Percentiles rank a stretch among this genome's conserved stretches.
Evolutionary conservation across 2,888 invertebrate species (phyloP).

Genomic region (Polyommatus iphigenia): DNA sequence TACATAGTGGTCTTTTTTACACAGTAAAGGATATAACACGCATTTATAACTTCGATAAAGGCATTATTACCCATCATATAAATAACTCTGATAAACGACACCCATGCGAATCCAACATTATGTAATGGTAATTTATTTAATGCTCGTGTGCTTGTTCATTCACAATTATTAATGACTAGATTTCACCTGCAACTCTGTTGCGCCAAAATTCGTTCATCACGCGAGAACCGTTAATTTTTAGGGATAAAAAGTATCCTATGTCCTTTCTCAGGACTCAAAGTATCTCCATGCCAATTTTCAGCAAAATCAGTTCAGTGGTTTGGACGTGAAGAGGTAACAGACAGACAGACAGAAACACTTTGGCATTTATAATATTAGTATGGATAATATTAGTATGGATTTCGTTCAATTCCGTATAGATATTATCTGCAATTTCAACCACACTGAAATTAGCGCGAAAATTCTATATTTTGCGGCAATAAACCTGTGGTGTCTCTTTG

Average conservation of each 20-base stretch:
- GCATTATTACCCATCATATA: background rate
- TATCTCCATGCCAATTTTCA: too few relatives aligned
- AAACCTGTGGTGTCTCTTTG: too few relatives aligned
- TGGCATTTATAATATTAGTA: too few relatives aligned
- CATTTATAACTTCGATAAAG: background rate
- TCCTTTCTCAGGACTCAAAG: too few relatives aligned
- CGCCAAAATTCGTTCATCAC: too few relatives aligned
- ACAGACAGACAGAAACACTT: too few relatives aligned
- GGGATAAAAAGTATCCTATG: too few relatives aligned
- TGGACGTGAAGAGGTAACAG: too few relatives aligned
- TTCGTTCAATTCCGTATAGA: background rate
- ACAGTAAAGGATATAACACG: background rate
- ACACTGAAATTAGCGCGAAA: background rate
- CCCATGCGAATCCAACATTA: background rate
- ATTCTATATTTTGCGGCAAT: background rate
- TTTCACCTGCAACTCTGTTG: too few relatives aligned
- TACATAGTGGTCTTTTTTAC: background rate
- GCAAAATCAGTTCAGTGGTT: too few relatives aligned
- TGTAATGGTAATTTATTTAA: slow-evolving; percentile 3
- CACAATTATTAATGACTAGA: background rate
- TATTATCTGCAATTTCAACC: background rate
- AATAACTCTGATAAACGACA: background rate
- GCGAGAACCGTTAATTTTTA: too few relatives aligned
- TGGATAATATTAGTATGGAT: too few relatives aligned
- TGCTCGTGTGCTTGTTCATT: background rate